A percentile compares a stretch with the other conserved stretches of the same genome.
Evolutionary conservation across 2,888 invertebrate species (phyloP).

Genomic region (Mythimna impura): DNA sequence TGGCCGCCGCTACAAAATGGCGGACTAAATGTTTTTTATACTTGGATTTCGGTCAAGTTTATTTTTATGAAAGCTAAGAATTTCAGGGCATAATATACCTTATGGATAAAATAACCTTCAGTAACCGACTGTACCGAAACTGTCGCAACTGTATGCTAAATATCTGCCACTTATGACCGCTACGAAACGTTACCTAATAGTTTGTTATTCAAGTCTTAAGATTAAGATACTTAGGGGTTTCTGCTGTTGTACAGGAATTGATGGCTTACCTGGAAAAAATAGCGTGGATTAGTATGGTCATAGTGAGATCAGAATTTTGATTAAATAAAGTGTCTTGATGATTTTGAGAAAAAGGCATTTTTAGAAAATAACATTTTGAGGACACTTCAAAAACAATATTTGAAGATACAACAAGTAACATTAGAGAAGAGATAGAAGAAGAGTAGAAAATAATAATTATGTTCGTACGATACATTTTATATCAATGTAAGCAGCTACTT

Average conservation of each 20-base stretch:
- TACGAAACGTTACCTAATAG: conserved; percentile 48
- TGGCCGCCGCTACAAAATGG: neutral
- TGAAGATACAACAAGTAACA: too few relatives aligned
- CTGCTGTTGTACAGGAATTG: conserved; percentile 25
- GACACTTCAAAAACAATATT: too few relatives aligned
- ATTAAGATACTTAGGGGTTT: conserved; percentile 48
- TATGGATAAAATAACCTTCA: neutral
- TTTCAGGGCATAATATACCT: neutral
- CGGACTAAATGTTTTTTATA: neutral
- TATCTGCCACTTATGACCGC: conserved; percentile 55
- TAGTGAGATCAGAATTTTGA: neutral
- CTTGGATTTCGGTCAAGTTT: neutral
- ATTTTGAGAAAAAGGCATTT: neutral
- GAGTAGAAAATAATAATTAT: too few relatives aligned
- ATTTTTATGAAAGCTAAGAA: too few relatives aligned
- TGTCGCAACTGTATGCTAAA: conserved; percentile 55
- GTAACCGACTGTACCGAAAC: conserved; percentile 26
- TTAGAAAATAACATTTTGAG: neutral
- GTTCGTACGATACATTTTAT: too few relatives aligned
- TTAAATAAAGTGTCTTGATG: neutral
- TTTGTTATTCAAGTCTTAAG: conserved; percentile 24
- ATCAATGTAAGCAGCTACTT: too few relatives aligned
- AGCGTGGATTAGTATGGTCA: conserved; percentile 30
- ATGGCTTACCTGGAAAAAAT: conserved; percentile 63
- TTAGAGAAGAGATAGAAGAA: too few relatives aligned